Percentiles rank a stretch among this genome's conserved stretches.
Evolutionary conservation across 2,797 vertebrate genomes (phyloP).

Genomic region (Brotula barbata): DNA sequence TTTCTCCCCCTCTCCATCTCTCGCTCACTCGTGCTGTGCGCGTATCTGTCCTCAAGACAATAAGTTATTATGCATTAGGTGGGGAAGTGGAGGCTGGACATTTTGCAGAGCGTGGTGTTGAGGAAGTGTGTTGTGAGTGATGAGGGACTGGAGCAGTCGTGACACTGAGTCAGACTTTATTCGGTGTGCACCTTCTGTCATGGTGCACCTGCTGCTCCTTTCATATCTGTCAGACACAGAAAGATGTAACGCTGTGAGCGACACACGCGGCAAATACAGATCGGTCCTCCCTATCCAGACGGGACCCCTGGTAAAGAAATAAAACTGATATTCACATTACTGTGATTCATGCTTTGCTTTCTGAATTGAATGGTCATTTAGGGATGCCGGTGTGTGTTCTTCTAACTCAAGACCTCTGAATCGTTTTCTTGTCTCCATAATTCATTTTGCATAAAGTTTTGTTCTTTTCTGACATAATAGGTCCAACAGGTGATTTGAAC

Average conservation of each 20-base stretch:
- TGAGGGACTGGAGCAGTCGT: constrained; percentile 62
- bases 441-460: constrained; percentile 29
- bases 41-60: constrained; percentile 18
- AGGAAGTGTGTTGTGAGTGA: constrained; percentile 67
- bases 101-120: constrained; percentile 34
- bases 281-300: constrained; percentile 5
- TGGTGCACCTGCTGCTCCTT: constrained; percentile 31
- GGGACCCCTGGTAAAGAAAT: constrained; percentile 13
- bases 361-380: constrained; percentile 18
- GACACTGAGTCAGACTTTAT: constrained; percentile 69
- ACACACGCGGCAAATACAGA: constrained; percentile 44
- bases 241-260: constrained; percentile 33
- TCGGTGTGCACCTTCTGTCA: constrained; percentile 59
- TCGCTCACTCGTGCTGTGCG: neutral
- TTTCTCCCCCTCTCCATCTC: constrained; percentile 5
- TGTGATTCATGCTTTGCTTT: constrained; percentile 43
- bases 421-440: constrained; percentile 41
- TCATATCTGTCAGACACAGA: constrained; percentile 59
- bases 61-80: constrained; percentile 70
- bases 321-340: constrained; percentile 17
- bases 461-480: constrained; percentile 25
- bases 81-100: constrained; percentile 42
- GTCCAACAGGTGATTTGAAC: constrained; percentile 32
- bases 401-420: constrained; percentile 36
- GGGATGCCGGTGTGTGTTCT: constrained; percentile 1